Evolutionary conservation across 1,140 invertebrate genomes (phyloP), one percentile per base, ranked within the genome.

Genomic region (Papilio glaucus): DNA sequence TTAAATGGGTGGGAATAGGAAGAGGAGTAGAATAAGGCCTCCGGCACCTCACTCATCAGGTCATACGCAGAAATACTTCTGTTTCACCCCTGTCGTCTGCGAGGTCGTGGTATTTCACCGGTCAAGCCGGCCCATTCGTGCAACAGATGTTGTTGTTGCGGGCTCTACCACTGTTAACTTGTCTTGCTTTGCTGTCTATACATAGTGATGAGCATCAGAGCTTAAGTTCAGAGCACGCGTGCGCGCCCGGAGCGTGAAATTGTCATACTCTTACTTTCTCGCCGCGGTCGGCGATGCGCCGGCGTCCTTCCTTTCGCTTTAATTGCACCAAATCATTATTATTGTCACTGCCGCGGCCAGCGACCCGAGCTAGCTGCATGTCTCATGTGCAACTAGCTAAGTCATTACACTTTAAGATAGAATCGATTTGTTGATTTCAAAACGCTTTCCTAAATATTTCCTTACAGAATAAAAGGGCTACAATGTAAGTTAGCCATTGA

Each of bases 211-310:
- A 67, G 77, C 85, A 85, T 82, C 77, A 80, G 78, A 80, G 76
- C 76, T 77, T 79, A 82, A 83, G 87, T 85, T 85, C 82, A 85
- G 79, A 67, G 77, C 65, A 42, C 83, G 85, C 86, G 86, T 84
- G 85, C 82, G 82, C 74, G 69, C 78, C 68, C 68, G 65, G 33
- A 80, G 73, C 88, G 85, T 90, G 83, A 88, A 90, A 90, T 90
- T 89, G 86, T 90, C 86, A 80, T 86, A 90, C 88, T 90, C 83
- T 90, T 89, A 85, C 88, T 90, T 90, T 90, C 88, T 84, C 85
- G 85, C 79, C 81, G 79, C 72, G 72, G 72, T 80, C 13, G n/a
- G 57, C 63, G 72, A 73, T n/a, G n/a, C n/a, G n/a, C 69, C 74
- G 76, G 77, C 77, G 84, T 85, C 79, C 81, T 84, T 87, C 88